Percentiles rank a stretch among this genome's conserved stretches.
phyloP scores from a whole-genome alignment of 2,113 vertebrate species.

The Brachyhypopomus gauderio region DNA sequence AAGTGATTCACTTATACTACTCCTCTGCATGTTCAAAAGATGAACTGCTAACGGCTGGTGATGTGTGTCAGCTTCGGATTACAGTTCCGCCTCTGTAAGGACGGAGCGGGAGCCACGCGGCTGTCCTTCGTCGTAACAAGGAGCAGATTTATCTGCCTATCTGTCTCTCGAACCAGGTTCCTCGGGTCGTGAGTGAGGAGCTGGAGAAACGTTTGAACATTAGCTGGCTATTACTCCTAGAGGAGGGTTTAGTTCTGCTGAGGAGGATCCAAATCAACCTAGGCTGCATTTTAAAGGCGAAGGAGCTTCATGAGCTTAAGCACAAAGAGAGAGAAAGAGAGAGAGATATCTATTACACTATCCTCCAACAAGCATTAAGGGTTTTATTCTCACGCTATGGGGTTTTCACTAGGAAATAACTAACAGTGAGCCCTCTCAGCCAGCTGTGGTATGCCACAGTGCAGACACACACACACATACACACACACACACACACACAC shows the following conservation, averaged over 20 bases:
- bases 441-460: not conserved
- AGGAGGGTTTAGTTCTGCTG: constrained; percentile 41
- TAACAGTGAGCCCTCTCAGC: not conserved
- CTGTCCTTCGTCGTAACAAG: not conserved
- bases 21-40: not conserved
- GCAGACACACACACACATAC: constrained; percentile 1
- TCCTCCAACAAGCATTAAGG: constrained; percentile 2
- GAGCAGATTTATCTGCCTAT: not conserved
- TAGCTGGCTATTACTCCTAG: constrained; percentile 37
- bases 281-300: constrained; percentile 30
- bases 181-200: constrained; percentile 14
- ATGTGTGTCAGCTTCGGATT: too few relatives aligned
- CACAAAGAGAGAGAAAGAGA: constrained; percentile 10
- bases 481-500: constrained; percentile 1
- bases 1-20: not conserved
- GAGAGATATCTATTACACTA: constrained; percentile 30
- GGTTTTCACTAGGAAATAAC: constrained; percentile 14
- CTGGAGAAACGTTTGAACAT: constrained; percentile 38
- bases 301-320: not conserved
- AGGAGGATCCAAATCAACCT: constrained; percentile 45
- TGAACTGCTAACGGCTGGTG: too few relatives aligned
- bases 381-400: constrained; percentile 17
- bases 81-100: not conserved
- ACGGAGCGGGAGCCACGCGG: not conserved
- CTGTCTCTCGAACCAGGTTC: constrained; percentile 16